These are phyloP conservation scores for Ptyas mucosa DNA, from an alignment of 2,113 vertebrate genomes.

Conservation along the genomic window DNA sequence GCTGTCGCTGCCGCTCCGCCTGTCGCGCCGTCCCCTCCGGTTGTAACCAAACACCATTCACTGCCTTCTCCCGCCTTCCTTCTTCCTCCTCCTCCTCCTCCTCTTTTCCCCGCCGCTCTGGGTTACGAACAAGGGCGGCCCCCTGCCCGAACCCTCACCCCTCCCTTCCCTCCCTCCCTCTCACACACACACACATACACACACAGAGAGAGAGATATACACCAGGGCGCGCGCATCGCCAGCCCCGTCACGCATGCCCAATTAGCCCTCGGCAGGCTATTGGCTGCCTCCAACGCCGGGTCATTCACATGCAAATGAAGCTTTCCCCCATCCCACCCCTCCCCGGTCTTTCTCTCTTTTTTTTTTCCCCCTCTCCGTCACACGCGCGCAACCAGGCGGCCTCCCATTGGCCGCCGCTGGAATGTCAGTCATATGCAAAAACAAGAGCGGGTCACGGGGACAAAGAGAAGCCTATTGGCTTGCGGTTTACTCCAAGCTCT, in stretches of 20 bases:
- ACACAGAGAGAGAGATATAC: too few relatives aligned
- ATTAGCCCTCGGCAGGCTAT: constrained; percentile 53
- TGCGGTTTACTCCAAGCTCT: constrained; percentile 22
- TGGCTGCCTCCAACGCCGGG: constrained; percentile 54
- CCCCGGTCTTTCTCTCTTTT: too few relatives aligned
- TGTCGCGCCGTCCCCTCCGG: constrained; percentile 9
- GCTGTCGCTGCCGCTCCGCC: not conserved
- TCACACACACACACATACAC: not conserved
- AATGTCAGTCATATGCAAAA: constrained; percentile 25
- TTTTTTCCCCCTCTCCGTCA: constrained; percentile 34
- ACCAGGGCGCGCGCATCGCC: too few relatives aligned
- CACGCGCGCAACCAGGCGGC: constrained; percentile 11
- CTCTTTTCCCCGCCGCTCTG: constrained; percentile 33
- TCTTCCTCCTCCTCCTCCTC: not conserved
- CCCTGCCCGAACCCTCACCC: constrained; percentile 31
- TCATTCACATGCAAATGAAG: constrained; percentile 69
- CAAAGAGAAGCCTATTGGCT: constrained; percentile 9
- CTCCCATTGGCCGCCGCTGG: constrained; percentile 17
- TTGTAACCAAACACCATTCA: constrained; percentile 28
- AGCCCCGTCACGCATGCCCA: constrained; percentile 58
- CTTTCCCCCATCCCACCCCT: not conserved
- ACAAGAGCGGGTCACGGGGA: not conserved
- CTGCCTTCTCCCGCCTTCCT: not conserved
- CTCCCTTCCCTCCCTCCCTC: not conserved
- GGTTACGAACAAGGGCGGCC: constrained; percentile 50